A percentile compares a stretch with the other conserved stretches of the same genome.
Conservation (phyloP, 2,113 vertebrate genomes). For the Bucco capensis region DNA sequence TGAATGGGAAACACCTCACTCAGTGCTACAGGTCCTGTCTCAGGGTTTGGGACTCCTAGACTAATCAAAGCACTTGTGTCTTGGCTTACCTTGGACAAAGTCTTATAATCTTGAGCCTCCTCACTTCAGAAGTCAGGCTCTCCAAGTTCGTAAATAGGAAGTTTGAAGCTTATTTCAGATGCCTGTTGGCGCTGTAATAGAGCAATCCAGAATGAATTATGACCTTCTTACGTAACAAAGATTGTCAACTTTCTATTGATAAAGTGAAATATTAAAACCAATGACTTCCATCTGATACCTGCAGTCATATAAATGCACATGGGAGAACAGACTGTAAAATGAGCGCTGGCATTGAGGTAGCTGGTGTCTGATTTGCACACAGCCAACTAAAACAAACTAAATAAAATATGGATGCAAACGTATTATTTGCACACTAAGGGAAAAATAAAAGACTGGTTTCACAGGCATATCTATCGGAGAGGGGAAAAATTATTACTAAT, state of each 20-base stretch:
- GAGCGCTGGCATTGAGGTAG: not conserved
- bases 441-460: not conserved
- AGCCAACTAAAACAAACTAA: constrained; percentile 3
- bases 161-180: not conserved
- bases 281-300: not conserved
- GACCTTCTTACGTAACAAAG: not conserved
- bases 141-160: not conserved
- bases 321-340: constrained; percentile 10
- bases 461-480: not conserved
- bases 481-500: not conserved
- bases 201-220: constrained; percentile 15
- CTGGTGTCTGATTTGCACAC: constrained; percentile 4
- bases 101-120: not conserved
- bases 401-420: constrained; percentile 11
- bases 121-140: not conserved
- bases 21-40: not conserved
- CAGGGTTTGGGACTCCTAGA: fast-evolving
- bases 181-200: not conserved
- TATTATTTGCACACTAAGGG: not conserved
- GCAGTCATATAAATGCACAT: not conserved
- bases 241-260: not conserved
- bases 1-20: not conserved
- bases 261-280: constrained; percentile 44
- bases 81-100: not conserved
- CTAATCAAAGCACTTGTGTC: not conserved